A percentile compares a stretch with the other conserved stretches of the same genome.
Evolutionary conservation across 2,113 vertebrate species (phyloP).

Genomic region (Centropristis striata): DNA sequence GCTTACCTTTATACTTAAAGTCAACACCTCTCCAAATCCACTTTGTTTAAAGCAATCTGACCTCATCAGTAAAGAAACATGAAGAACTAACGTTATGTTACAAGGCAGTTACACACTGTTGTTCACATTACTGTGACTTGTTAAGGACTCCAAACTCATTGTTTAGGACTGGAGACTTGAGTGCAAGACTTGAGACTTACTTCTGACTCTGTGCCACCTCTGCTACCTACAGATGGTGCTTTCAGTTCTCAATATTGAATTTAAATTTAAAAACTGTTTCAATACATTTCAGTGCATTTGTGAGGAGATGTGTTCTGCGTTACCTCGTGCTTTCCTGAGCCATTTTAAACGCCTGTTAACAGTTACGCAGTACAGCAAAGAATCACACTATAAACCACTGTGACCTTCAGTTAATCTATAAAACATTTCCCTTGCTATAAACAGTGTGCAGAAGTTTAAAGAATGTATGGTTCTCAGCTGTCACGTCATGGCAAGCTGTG

Average conservation of each 20-base stretch:
- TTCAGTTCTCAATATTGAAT: background rate
- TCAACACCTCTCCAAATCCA: no score
- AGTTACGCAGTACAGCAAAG: no score
- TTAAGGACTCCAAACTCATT: no score
- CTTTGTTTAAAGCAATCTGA: no score
- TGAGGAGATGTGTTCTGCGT: background rate
- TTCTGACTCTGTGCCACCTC: no score
- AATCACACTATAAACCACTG: background rate
- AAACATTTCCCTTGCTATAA: background rate
- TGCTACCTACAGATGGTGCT: background rate
- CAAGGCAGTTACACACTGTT: no score
- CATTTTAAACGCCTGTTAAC: background rate
- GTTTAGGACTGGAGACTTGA: no score
- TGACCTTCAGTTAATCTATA: background rate
- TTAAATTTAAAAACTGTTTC: background rate
- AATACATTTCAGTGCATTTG: background rate
- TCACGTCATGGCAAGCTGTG: background rate
- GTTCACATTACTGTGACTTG: no score
- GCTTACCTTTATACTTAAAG: no score
- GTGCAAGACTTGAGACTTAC: no score
- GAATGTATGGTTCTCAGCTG: background rate
- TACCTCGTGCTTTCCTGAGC: constrained; percentile 21
- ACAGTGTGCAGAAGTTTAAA: background rate
- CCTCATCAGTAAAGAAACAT: no score
- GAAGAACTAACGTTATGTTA: no score